Evolutionary conservation across 2,888 invertebrate genomes (phyloP).

Genomic region (Timema podura): DNA sequence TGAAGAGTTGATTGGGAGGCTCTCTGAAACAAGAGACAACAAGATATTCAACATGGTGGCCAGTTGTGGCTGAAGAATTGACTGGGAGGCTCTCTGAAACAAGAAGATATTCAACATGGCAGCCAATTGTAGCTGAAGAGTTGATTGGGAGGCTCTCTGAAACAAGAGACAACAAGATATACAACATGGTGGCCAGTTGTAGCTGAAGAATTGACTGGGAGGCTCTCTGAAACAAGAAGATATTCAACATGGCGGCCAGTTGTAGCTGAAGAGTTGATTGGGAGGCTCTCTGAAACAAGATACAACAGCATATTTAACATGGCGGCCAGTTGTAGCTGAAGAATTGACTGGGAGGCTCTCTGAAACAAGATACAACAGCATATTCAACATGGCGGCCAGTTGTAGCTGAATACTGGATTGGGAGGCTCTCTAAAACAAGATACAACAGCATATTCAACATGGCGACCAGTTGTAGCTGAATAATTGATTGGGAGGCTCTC

Average conservation of each 20-base stretch:
- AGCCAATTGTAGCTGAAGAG: too few species aligned
- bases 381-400: not conserved
- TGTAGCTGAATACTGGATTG: too few species aligned
- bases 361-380: conserved; percentile 31
- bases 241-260: not conserved
- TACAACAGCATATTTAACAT: conserved; percentile 97
- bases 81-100: conserved; percentile 67
- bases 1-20: too few species aligned
- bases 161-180: too few species aligned
- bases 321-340: conserved; percentile 91
- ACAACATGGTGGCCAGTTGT: conserved; percentile 94
- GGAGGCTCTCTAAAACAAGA: too few species aligned
- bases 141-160: too few species aligned
- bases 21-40: too few species aligned
- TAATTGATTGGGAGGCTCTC: conserved; percentile 78
- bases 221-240: conserved; percentile 50
- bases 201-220: conserved; percentile 85
- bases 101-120: not conserved
- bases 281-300: too few species aligned
- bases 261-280: too few species aligned
- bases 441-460: conserved; percentile 97
- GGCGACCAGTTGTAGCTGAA: conserved; percentile 88
- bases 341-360: conserved; percentile 78
- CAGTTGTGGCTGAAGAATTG: conserved; percentile 85
- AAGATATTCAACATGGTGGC: conserved; percentile 95